Percentiles rank a stretch among this genome's conserved stretches.
These are phyloP conservation scores for Dipodomys ordii DNA, from an alignment of 2,113 vertebrate species.

Conservation along the genomic window DNA sequence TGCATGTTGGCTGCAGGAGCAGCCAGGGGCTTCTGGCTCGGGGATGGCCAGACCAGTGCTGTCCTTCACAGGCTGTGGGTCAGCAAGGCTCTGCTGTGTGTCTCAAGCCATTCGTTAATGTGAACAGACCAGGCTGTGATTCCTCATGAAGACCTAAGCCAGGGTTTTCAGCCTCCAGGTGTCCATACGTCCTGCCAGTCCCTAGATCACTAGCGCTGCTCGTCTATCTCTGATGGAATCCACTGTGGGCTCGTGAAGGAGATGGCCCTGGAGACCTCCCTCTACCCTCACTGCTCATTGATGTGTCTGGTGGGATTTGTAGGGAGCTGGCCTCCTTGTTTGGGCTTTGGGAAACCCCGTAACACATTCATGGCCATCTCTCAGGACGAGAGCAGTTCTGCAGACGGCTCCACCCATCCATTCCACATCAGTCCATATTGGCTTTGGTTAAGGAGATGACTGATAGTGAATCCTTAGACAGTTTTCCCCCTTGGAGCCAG, in stretches of 20 bases:
- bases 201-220: not conserved
- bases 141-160: no score
- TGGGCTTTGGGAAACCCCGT: not conserved
- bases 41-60: no score
- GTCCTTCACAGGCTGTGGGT: no score
- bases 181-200: no score
- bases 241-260: not conserved
- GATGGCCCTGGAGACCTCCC: not conserved
- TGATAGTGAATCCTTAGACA: not conserved
- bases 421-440: not conserved
- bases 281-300: not conserved
- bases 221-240: no score
- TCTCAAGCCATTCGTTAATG: no score
- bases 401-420: not conserved
- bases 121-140: no score
- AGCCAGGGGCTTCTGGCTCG: no score
- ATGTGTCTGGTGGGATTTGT: not conserved
- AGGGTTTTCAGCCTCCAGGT: no score
- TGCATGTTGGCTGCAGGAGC: no score
- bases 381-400: not conserved
- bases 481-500: rapidly evolving
- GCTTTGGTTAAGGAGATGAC: not conserved
- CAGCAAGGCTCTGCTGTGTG: no score
- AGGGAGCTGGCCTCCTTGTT: not conserved
- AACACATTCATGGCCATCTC: not conserved